Base-by-base conservation (phyloP, 2,797 vertebrate genomes). In the Delichon dasypus region DNA sequence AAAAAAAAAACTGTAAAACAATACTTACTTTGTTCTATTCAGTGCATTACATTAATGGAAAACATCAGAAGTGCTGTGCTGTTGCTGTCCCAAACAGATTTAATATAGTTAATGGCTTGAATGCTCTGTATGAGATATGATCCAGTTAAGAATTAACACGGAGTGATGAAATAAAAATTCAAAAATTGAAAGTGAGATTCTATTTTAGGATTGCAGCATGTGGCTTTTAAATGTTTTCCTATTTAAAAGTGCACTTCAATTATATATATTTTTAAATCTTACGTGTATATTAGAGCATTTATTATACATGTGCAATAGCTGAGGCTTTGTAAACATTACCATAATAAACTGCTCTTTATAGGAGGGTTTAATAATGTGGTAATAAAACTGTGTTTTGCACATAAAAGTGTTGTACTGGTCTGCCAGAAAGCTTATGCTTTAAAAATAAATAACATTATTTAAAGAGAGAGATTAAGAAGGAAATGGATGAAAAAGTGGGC, bases 11-110 rank as follows among this genome's bases (percentile, higher is more conserved):
- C 78, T 17, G n/a, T 62, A 42, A 91, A 89, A 93, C 91, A 96
- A 91, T 92, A 50, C 72, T 85, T 83, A 44, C 88, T 95, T 88
- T 95, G 92, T 97, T 93, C 84, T 72, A 12, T 75, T 89, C 32
- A 19, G 27, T 71, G 47, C 14, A 15, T 92, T 85, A 20, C 8
- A 60, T 64, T 92, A 88, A 86, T 95, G 72, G 70, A 90, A 95
- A 92, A 70, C 57, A 61, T 80, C 81, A 95, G 68, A 93, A 90
- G 73, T 90, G 38, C 40, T 79, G n/a, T 65, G 40, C 55, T 90
- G 50, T 89, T 93, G 61, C 85, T 89, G 2, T 87, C 62, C 0
- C 0, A 87, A 92, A 50, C 42, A 36, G 40, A 23, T 71, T 87
- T 67, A 67, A 67, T 85, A 23, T 23, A 44, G 40, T 80, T 76